Evolutionary conservation across 1,140 invertebrate species (phyloP).

Genomic region (Drosophila sturtevanti): DNA sequence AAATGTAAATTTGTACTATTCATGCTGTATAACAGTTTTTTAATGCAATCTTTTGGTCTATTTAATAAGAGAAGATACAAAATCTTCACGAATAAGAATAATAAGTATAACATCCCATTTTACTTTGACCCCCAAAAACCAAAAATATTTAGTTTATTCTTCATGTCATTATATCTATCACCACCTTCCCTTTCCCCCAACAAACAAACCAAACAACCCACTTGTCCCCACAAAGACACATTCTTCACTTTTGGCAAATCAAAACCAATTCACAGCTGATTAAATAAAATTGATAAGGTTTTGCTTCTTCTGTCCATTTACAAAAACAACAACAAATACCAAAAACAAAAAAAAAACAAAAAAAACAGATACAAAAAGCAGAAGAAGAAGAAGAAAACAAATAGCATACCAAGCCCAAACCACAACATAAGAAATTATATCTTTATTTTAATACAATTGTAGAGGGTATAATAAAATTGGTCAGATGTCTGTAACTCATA

Average conservation of each 20-base stretch:
- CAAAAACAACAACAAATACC: neutral
- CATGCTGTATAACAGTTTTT: neutral
- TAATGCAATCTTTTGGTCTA: neutral
- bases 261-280: slow-evolving; percentile 14
- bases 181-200: neutral
- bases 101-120: neutral
- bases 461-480: no score
- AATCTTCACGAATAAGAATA: neutral
- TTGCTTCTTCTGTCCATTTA: neutral
- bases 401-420: neutral
- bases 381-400: no score
- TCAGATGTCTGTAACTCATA: no score
- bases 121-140: neutral
- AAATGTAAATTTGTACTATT: no score
- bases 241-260: neutral
- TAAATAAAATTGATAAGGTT: slow-evolving; percentile 17
- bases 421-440: slow-evolving; percentile 4
- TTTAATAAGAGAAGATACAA: neutral
- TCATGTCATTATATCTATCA: neutral
- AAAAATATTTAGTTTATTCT: neutral
- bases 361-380: neutral
- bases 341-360: neutral
- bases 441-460: no score
- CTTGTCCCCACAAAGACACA: neutral
- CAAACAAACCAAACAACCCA: no score